Percentiles rank a stretch among this genome's conserved stretches.
Conservation (phyloP, 2,888 invertebrate genomes). For the Leptarthrus brevirostris region DNA sequence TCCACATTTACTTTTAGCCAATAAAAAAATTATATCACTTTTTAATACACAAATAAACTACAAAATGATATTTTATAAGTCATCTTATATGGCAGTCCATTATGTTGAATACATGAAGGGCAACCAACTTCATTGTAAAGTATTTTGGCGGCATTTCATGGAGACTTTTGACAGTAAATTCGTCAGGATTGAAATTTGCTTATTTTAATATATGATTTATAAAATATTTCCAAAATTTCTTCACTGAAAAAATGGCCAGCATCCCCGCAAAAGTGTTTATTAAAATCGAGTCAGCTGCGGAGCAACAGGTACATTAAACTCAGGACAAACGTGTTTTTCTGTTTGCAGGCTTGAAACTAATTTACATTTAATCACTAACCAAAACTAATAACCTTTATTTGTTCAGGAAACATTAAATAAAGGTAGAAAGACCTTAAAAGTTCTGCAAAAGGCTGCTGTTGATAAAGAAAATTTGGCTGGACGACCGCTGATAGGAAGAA, state of each 20-base stretch:
- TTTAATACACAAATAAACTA: no score
- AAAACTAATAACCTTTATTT: no score
- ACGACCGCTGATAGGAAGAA: conserved; percentile 70
- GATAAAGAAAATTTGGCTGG: conserved; percentile 84
- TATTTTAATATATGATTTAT: background rate
- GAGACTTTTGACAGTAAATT: background rate
- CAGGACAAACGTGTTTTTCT: no score
- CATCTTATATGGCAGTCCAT: background rate
- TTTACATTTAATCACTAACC: no score
- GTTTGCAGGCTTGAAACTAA: conserved; percentile 9
- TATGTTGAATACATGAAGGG: background rate
- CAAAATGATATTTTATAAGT: no score
- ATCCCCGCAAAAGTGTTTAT: conserved; percentile 64
- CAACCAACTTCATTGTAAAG: background rate
- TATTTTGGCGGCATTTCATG: conserved; percentile 8
- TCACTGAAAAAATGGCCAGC: conserved; percentile 62
- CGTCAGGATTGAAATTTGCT: background rate
- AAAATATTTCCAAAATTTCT: background rate
- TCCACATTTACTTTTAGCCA: no score
- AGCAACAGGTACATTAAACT: conserved; percentile 61
- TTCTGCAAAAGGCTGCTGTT: conserved; percentile 76
- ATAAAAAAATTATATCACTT: no score
- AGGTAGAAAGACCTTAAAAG: conserved; percentile 77
- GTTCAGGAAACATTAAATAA: conserved; percentile 71
- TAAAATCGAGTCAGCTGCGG: conserved; percentile 65